Conservation (phyloP, 2,797 vertebrate genomes). For the Cynodonichthys magdalenae region DNA sequence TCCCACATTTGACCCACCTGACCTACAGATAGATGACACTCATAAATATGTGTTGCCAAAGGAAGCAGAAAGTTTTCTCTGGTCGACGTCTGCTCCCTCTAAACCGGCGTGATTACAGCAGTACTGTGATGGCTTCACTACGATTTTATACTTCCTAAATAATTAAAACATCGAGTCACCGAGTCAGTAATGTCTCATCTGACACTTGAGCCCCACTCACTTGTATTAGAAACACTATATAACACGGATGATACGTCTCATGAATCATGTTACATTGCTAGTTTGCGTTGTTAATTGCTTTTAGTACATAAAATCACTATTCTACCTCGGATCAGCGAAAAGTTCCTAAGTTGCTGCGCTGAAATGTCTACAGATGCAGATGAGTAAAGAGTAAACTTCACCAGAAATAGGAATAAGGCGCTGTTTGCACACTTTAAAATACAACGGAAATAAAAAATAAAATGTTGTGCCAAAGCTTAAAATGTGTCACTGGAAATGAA, state of each 20-base stretch:
- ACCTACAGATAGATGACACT: slow-evolving; percentile 49
- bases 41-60: slow-evolving; percentile 17
- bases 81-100: slow-evolving; percentile 7
- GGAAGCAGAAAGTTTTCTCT: slow-evolving; percentile 41
- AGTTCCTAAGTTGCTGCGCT: slow-evolving; percentile 44
- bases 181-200: slow-evolving; percentile 37
- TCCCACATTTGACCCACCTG: slow-evolving; percentile 45
- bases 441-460: slow-evolving; percentile 44
- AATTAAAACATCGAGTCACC: slow-evolving; percentile 21
- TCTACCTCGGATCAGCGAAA: slow-evolving; percentile 56
- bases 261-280: slow-evolving; percentile 62
- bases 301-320: slow-evolving; percentile 64
- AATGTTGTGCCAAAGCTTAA: slow-evolving; percentile 43
- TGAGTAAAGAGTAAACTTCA: slow-evolving; percentile 59
- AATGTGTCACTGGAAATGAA: slow-evolving; percentile 22
- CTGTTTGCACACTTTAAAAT: slow-evolving; percentile 57
- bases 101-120: slow-evolving; percentile 17
- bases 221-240: slow-evolving; percentile 50
- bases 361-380: slow-evolving; percentile 64
- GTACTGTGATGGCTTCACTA: slow-evolving; percentile 11
- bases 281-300: slow-evolving; percentile 71
- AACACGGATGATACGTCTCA: slow-evolving; percentile 54
- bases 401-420: slow-evolving; percentile 65
- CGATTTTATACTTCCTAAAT: slow-evolving; percentile 28
- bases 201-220: slow-evolving; percentile 29